Evolutionary conservation across 2,113 vertebrate species (phyloP), one percentile per base, ranked within the genome.

Genomic region (Crotophaga sulcirostris): DNA sequence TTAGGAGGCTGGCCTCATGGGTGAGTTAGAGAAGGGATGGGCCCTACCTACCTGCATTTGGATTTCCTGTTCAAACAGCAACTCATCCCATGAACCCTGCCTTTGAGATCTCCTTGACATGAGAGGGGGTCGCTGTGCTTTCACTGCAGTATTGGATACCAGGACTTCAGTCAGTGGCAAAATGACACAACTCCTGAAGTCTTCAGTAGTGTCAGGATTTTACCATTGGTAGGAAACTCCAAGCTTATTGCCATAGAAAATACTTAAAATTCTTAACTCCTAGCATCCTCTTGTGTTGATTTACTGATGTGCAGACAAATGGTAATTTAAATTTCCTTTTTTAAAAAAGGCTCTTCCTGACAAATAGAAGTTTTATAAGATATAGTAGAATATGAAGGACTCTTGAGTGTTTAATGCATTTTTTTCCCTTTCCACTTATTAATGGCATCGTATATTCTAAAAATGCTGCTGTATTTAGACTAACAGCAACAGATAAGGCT

Each of bases 401-500:
- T 92, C 34, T 47, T 80, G 26, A 94, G 87, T 31, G 21, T 77
- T 90, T 45, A 90, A 87, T 90, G 69, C 49, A 92, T 91, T 75
- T 75, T 80, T 86, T 62, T 59, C 12, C 44, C 24, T 94, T 94
- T 82, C 56, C 52, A 88, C 54, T 95, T 96, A 90, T 64, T 97
- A 96, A 95, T 89, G 64, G 84, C 90, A 94, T 91, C 90, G 81
- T 95, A 95, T 96, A 96, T 95, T 96, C 87, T 82, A 86, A 96
- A 91, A 96, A 93, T 97, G 97, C 97, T 97, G 95, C 96, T 97
- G 89, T 93, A 83, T 84, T 96, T 97, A 95, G 96, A 83, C 80
- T 90, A 85, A 91, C 95, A 96, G 92, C 97, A 93, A 74, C 90
- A 96, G 90, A 96, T 91, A 87, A 96, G 95, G 85, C 93, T 97